A percentile compares a stretch with the other conserved stretches of the same genome.
Conservation (phyloP, 2,888 invertebrate species). For the Sinodicranocentrus sp. region DNA sequence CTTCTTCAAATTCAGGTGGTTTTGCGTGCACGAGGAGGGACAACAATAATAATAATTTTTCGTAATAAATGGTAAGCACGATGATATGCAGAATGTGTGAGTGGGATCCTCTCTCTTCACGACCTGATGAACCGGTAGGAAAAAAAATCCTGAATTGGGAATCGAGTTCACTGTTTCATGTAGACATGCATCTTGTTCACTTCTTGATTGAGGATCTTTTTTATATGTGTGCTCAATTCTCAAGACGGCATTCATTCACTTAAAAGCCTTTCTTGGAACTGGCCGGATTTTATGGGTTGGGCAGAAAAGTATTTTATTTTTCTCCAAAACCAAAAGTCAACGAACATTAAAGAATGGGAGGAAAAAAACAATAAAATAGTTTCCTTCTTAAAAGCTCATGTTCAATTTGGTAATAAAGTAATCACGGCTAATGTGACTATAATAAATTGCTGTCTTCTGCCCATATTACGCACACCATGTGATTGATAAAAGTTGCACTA, state of each 20-base stretch:
- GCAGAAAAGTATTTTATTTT: neutral
- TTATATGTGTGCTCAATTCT: too few species aligned
- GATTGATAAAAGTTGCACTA: too few species aligned
- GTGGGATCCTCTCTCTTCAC: neutral
- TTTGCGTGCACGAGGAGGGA: too few species aligned
- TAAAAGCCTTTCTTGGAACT: neutral
- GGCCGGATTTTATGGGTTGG: neutral
- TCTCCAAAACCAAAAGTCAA: neutral
- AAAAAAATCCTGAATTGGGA: slow-evolving; percentile 2
- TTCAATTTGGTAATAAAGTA: neutral
- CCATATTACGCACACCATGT: too few species aligned
- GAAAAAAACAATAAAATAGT: neutral
- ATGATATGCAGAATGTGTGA: neutral
- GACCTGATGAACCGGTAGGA: neutral
- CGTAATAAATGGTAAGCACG: too few species aligned
- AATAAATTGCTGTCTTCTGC: slow-evolving; percentile 10
- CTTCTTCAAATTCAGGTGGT: too few species aligned
- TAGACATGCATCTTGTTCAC: neutral
- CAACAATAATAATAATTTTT: too few species aligned
- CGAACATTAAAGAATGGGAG: neutral
- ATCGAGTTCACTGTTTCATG: neutral
- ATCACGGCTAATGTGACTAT: neutral
- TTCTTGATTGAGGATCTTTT: too few species aligned
- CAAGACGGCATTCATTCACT: too few species aligned
- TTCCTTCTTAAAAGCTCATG: neutral